Conservation (phyloP, 2,113 vertebrate genomes). For the Zosterops japonicus region DNA sequence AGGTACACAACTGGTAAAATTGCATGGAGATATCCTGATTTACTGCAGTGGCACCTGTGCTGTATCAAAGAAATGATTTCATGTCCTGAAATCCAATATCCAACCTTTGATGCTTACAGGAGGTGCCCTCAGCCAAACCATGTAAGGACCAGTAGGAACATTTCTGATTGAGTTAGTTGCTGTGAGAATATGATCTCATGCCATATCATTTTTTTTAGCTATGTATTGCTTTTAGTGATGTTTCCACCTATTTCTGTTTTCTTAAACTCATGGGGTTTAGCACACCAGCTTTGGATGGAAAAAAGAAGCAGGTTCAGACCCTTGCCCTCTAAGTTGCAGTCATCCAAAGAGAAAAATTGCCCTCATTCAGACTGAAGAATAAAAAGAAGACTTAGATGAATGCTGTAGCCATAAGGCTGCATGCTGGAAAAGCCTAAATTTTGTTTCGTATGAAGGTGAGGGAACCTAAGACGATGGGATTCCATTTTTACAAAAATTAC, state of each 20-base stretch:
- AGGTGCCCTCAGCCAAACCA: background rate
- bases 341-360: background rate
- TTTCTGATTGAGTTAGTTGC: background rate
- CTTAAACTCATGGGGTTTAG: background rate
- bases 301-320: background rate
- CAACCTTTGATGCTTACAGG: background rate
- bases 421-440: background rate
- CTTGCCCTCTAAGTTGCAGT: background rate
- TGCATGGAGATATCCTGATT: background rate
- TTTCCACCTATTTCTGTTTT: background rate
- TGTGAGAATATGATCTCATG: background rate
- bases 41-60: background rate
- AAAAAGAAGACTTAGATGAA: background rate
- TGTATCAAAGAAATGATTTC: background rate
- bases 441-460: background rate
- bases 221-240: background rate
- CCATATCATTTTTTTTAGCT: background rate
- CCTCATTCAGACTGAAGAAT: background rate
- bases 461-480: background rate
- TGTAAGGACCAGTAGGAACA: background rate
- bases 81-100: background rate
- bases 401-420: background rate
- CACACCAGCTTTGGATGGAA: background rate
- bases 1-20: background rate
- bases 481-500: background rate